phyloP scores from a whole-genome alignment of 2,797 vertebrate genomes.

The Cheirogaleus major region DNA sequence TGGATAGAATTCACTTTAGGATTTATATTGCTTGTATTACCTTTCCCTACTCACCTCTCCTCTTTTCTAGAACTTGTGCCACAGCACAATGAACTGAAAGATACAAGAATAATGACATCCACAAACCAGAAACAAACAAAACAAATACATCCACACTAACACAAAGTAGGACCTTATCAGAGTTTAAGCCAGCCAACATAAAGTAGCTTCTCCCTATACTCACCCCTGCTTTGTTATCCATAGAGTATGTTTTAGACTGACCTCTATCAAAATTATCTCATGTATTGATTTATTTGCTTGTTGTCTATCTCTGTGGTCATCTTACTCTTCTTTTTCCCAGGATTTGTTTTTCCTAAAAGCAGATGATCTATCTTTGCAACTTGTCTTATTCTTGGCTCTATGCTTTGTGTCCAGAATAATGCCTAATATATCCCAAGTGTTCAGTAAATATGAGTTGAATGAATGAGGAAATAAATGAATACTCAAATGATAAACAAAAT shows the following conservation, averaged over 20 bases:
- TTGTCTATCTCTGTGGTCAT: neutral
- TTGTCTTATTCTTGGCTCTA: neutral
- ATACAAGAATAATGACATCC: neutral
- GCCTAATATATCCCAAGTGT: neutral
- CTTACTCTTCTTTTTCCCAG: neutral
- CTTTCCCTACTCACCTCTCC: accelerated
- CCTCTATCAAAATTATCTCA: neutral
- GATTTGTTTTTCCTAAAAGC: neutral
- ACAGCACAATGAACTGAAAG: neutral
- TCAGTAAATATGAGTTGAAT: neutral
- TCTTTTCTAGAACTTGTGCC: neutral
- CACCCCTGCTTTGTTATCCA: neutral
- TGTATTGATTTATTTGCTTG: neutral
- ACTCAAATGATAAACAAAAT: neutral
- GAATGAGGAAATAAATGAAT: neutral
- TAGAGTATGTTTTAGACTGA: neutral
- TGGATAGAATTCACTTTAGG: neutral
- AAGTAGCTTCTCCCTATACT: neutral
- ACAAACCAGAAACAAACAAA: neutral
- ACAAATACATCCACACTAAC: neutral
- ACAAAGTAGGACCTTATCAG: neutral
- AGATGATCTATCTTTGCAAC: neutral
- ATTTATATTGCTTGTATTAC: neutral
- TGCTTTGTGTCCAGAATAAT: neutral
- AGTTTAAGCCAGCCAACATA: neutral